These are phyloP conservation scores for Crocallis elinguaria DNA, from an alignment of 2,888 invertebrate species.

Conservation along the genomic window DNA sequence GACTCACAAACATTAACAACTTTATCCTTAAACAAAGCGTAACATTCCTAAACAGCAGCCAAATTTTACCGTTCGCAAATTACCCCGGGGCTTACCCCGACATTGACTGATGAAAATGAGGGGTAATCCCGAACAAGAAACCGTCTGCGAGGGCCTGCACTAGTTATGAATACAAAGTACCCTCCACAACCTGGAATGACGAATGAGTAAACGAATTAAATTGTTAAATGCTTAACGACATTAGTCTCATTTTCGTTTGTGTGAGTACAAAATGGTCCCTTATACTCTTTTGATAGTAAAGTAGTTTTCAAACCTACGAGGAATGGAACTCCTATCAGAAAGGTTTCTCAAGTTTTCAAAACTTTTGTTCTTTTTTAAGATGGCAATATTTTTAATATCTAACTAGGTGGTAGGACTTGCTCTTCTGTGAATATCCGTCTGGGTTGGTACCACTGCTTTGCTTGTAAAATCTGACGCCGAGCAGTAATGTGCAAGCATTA, in stretches of 20 bases:
- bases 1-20: constrained; percentile 6
- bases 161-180: constrained; percentile 30
- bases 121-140: constrained; percentile 19
- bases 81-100: constrained; percentile 17
- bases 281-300: no score
- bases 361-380: no score
- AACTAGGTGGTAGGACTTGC: no score
- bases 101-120: constrained; percentile 37
- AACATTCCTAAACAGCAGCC: constrained; percentile 8
- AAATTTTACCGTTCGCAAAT: constrained; percentile 15
- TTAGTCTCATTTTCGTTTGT: background rate
- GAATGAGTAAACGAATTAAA: constrained; percentile 12
- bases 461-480: no score
- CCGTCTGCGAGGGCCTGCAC: constrained; percentile 16
- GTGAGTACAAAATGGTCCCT: background rate
- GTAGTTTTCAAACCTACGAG: no score
- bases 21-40: constrained; percentile 4
- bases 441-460: no score
- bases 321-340: no score
- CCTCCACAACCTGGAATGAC: background rate
- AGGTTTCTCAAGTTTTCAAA: no score
- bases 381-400: no score
- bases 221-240: background rate
- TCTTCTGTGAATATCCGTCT: no score
- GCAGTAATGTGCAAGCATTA: no score